Conservation (phyloP, 2,113 vertebrate species). For the Ageneiosus marmoratus region DNA sequence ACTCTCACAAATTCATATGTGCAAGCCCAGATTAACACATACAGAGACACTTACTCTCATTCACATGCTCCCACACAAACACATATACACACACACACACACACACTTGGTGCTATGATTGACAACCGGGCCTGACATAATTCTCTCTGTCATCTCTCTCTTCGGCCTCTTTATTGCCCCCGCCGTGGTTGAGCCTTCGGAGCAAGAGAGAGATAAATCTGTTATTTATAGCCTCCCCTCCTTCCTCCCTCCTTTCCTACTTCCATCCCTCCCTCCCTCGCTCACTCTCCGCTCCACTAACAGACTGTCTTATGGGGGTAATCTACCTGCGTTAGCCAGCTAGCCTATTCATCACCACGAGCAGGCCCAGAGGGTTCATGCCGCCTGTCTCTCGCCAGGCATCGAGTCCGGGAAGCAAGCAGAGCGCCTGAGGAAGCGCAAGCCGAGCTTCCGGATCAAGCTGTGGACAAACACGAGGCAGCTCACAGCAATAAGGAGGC, state of each 20-base stretch:
- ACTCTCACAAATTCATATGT: constrained; percentile 32
- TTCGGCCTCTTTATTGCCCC: constrained; percentile 84
- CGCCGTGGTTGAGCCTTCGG: constrained; percentile 78
- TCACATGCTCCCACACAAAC: constrained; percentile 61
- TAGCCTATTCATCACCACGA: constrained; percentile 56
- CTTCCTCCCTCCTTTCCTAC: constrained; percentile 48
- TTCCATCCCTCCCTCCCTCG: constrained; percentile 33
- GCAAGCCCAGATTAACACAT: constrained; percentile 42
- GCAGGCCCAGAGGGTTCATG: constrained; percentile 47
- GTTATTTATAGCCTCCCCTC: constrained; percentile 80
- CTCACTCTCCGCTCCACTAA: constrained; percentile 44
- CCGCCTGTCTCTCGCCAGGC: constrained; percentile 42
- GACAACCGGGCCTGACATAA: constrained; percentile 91
- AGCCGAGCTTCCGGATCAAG: constrained; percentile 47
- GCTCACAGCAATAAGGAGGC: constrained; percentile 57
- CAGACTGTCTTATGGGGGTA: constrained; percentile 55
- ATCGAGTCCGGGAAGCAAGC: background rate
- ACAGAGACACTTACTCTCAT: constrained; percentile 30
- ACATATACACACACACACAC: constrained; percentile 35
- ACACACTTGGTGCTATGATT: constrained; percentile 80
- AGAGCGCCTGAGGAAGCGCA: constrained; percentile 24
- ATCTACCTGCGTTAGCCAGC: constrained; percentile 56
- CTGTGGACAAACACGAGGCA: constrained; percentile 54
- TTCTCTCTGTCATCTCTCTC: constrained; percentile 83
- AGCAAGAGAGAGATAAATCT: constrained; percentile 89